Evolutionary conservation across 2,888 invertebrate species (phyloP), one percentile per base, ranked within the genome.

Genomic region (Iphiclides podalirius): DNA sequence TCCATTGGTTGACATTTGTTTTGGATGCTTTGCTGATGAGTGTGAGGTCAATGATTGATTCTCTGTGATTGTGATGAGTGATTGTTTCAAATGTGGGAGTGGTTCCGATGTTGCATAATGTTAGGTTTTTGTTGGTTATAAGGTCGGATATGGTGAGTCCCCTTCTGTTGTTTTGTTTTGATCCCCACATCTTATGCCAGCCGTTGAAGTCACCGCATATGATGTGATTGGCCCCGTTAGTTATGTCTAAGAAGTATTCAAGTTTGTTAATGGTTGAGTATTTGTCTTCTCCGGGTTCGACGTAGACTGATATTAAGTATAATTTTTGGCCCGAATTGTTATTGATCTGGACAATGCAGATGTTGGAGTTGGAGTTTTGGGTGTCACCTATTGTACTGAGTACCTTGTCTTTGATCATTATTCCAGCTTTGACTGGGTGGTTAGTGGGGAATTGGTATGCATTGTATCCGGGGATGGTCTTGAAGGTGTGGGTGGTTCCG

Each of bases 141-240:
- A 58, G n/a, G 6, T 55, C 54, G 0, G 41, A 1, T 0, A 55
- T 16, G 0, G 37, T 49, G 1, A 14, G 17, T 0, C 55, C 55
- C 1, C 55, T 37, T 0, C 33, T 0, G 34, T 55, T 55, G 0
- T 44, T 9, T 1, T 4, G 9, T 2, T 1, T 34, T 34, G 51
- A 44, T 0, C 53, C 53, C 54, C 55, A 58, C 0, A 48, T 7
- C 0, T 47, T 47, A n/a, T 58, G 54, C 52, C 54, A 54, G 0
- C 53, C 58, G n/a, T 58, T 58, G 8, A 55, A 34, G 33, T 58
- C 55, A 1, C 57, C 55, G 0, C 53, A 48, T 0, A 58, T 3
- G 7, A 57, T 34, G 7, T 28, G 23, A 7, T 23, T 36, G 1
- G 53, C 28, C 11, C 33, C 11, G 0, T 7, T n/a, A 11, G 17